Evolutionary conservation across 2,888 invertebrate species (phyloP).

Genomic region (Magallana nippona): DNA sequence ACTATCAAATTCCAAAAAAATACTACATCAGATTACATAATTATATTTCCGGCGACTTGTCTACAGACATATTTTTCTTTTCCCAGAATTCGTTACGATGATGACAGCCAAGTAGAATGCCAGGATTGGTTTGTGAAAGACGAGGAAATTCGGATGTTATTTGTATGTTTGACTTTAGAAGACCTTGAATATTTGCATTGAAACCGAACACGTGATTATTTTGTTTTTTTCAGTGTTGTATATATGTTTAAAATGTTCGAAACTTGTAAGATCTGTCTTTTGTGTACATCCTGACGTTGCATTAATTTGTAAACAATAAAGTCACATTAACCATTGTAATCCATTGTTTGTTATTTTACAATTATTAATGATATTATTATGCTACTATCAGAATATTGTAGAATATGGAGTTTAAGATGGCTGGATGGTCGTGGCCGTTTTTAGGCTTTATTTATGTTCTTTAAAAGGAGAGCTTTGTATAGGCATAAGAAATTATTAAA

Average conservation of each 20-base stretch:
- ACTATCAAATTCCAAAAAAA: no score
- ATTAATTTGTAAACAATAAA: constrained; percentile 26
- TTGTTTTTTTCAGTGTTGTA: constrained; percentile 18
- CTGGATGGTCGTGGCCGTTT: background rate
- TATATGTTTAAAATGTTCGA: background rate
- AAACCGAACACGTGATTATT: background rate
- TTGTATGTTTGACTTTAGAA: background rate
- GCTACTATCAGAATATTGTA: no score
- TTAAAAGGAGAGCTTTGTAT: no score
- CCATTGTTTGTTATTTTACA: no score
- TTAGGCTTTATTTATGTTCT: background rate
- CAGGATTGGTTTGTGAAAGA: background rate
- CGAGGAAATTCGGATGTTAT: background rate
- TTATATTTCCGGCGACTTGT: no score
- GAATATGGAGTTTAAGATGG: no score
- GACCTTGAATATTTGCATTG: background rate
- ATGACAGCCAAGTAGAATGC: background rate
- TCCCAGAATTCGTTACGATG: constrained; percentile 19
- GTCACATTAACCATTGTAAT: background rate
- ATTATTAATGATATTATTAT: no score
- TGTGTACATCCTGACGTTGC: constrained; percentile 5
- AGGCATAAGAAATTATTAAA: no score
- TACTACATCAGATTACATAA: no score
- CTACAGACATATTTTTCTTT: background rate
- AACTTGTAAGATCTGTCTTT: constrained; percentile 23